Base-by-base conservation (phyloP, 1,140 invertebrate species). In the Drosophila ogumai region DNA sequence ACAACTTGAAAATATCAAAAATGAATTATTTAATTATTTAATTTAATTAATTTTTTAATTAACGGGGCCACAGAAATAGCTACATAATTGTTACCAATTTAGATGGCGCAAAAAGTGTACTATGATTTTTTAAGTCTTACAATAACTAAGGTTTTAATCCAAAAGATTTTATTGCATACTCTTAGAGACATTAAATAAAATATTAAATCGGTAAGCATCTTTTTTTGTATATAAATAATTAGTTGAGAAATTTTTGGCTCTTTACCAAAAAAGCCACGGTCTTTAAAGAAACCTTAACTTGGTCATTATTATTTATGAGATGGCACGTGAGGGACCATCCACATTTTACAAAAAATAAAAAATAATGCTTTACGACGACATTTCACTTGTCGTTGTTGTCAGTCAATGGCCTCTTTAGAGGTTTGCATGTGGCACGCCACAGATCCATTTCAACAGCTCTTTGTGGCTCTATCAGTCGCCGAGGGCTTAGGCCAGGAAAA, bases 341-440 rank as follows among this genome's bases (percentile, higher is more conserved):
- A 31, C 5, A 64, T 43, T 46, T 64, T 31, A 34, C 22, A 50
- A 31, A n/a, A 31, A 12, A 32, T 43, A 34, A 40, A 40, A 43
- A 17, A 43, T 17, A n/a, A 15, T 49, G n/a, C 61, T 34, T n/a
- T 22, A 25, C 19, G 19, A 25, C 49, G 41, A 68, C 64, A 56
- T 47, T 68, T 50, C 44, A 59, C 67, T 72, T 47, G 19, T 28
- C 28, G 44, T 32, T 38, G 47, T 32, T 47, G 49, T 28, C 57
- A 54, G 74, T 82, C 75, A 82, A 78, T 57, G 61, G 57, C 41
- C 63, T 49, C 76, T 61, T 66, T 72, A 46, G 36, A 71, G 67
- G 61, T 81, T 55, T 76, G 80, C 80, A 82, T 82, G 80, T 60
- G 60, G 43, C 81, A 84, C 81, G 81, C 75, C 38, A 84, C 58